Base-by-base conservation (phyloP, 2,113 vertebrate genomes). In the Hippocampus guttulatus region DNA sequence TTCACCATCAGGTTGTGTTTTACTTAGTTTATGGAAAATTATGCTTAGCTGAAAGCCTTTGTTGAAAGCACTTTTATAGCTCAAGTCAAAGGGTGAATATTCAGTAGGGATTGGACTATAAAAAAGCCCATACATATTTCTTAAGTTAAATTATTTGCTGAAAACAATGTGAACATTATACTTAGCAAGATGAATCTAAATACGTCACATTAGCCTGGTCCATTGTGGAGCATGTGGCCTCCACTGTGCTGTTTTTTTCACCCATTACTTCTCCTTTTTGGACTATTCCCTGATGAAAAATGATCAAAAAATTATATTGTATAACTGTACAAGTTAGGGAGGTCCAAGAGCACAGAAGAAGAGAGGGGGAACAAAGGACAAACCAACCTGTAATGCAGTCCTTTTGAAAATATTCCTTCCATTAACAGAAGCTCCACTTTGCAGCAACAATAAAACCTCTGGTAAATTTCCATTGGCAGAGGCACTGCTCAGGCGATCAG, bases 301-400 rank as follows among this genome's bases (percentile, higher is more conserved):
- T 55, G 21, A 55, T 23, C 9, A n/a, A 55, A 11, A 10, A 10
- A 10, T 0, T 55, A 1, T 23, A 10, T 38, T 38, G 33, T 55
- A 10, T 9, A n/a, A 7, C 47, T 51, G 20, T 18, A 51, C 52
- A 54, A n/a, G 21, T 8, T 4, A 58, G 27, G 16, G 33, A 61
- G 2, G 15, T 33, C 27, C 2, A 61, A 18, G 16, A 33, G 1
- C 23, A 58, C 57, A 16, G 2, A n/a, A n/a, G 11, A 23, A 16
- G 12, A 20, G 47, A 1, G 20, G 4, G 27, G 30, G 4, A 30
- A 11, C 14, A 47, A 47, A 41, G 18, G 57, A 12, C 14, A 16
- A 30, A 95, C 96, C 87, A 90, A 98, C 96, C 96, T 98, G 96
- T 85, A 98, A 84, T 81, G 96, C 88, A 88, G 95, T 98, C 87